phyloP scores from a whole-genome alignment of 2,888 invertebrate species.

The Ellobium chinense region DNA sequence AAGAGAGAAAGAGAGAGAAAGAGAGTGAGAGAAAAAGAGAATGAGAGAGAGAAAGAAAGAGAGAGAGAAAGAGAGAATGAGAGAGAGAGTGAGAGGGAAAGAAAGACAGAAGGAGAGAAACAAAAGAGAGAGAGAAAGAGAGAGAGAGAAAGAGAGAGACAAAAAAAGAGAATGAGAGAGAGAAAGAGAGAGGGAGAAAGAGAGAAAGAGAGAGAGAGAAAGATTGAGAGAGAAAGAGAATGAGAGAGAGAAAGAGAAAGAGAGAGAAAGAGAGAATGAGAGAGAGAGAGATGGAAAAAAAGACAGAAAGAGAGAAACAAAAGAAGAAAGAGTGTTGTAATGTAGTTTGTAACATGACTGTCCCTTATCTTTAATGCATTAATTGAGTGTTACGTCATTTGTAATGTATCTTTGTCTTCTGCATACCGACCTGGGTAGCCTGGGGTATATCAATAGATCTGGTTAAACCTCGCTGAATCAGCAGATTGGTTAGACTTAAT shows the following conservation, averaged over 20 bases:
- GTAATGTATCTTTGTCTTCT: no score
- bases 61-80: no score
- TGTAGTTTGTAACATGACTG: no score
- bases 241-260: slow-evolving; percentile 11
- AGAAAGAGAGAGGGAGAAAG: not conserved
- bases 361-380: no score
- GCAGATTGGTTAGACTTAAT: no score
- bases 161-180: not conserved
- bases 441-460: no score
- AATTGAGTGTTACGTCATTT: no score
- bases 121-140: not conserved
- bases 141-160: not conserved
- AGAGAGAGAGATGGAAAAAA: slow-evolving; percentile 6
- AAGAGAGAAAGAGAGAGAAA: slow-evolving; percentile 12
- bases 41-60: not conserved
- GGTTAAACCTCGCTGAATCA: no score
- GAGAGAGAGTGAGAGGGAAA: not conserved
- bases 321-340: not conserved
- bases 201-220: slow-evolving; percentile 10
- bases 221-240: slow-evolving; percentile 17
- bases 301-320: not conserved
- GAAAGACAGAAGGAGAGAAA: not conserved
- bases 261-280: slow-evolving; percentile 11
- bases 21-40: slow-evolving; percentile 8
- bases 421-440: no score